phyloP scores from a whole-genome alignment of 1,140 invertebrate species.

The Drosophila nigromelanica region DNA sequence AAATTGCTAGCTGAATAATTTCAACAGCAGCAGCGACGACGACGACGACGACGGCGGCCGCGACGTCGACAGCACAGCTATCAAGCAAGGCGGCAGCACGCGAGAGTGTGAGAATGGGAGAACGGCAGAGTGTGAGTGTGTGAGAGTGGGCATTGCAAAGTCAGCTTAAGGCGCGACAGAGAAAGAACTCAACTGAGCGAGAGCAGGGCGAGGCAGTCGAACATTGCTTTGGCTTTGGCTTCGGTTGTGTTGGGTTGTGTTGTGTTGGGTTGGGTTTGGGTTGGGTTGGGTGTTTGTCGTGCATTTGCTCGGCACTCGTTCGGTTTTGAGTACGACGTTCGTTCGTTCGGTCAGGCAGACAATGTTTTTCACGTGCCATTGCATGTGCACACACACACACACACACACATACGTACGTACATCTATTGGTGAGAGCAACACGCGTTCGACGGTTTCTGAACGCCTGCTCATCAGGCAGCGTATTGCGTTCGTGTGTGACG shows the following conservation, averaged over 20 bases:
- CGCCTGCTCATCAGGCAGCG: conserved; percentile 75
- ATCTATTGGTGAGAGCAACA: not conserved
- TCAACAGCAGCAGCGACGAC: conserved; percentile 32
- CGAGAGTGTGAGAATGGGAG: not conserved
- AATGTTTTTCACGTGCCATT: conserved; percentile 74
- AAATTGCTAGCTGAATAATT: conserved; percentile 72
- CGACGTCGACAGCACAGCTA: conserved; percentile 12
- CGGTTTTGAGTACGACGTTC: conserved; percentile 40
- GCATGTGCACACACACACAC: conserved; percentile 51
- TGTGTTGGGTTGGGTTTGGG: not conserved
- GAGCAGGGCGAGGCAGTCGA: conserved; percentile 7
- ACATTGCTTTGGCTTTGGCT: too few relatives aligned
- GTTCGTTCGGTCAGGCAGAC: conserved; percentile 66
- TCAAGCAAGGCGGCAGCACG: conserved; percentile 17
- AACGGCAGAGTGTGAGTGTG: conserved; percentile 1
- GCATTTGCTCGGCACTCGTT: conserved; percentile 17
- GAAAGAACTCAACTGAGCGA: conserved; percentile 10
- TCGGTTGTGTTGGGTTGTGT: too few relatives aligned
- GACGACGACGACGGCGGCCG: not conserved
- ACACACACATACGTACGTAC: not conserved
- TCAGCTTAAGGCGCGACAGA: conserved; percentile 38
- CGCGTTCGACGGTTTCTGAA: conserved; percentile 49
- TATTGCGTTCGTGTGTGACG: conserved; percentile 83
- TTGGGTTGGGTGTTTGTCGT: conserved; percentile 3
- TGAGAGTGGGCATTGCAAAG: conserved; percentile 23